Base-by-base conservation (phyloP, 1,140 invertebrate species). In the Holotrichia oblita region DNA sequence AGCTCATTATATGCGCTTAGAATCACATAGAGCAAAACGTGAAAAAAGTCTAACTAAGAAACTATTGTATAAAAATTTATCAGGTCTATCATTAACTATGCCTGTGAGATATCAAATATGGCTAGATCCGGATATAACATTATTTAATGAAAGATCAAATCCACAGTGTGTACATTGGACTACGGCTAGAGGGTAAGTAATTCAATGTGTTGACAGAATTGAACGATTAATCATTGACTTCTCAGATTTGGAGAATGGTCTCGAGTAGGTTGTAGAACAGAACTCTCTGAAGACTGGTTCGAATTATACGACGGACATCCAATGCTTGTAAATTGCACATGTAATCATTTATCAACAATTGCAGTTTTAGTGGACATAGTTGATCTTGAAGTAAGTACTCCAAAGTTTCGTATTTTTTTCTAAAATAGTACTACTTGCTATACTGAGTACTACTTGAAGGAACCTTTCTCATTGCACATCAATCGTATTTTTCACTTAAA, bases 261-360 rank as follows among this genome's bases (percentile, higher is more conserved):
- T 22, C 91, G 95, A 22, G 91, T 96, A 10, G 97, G 96, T 1
- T 99, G 97, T 82, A 91, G 93, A 40, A 95, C 96, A 0, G 94
- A 95, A 81, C 88, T 94, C 14, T 91, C 94, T 80, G 91, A 92
- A 77, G 89, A 91, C 72, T 84, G 87, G 86, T 86, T 83, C 81
- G 87, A 89, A 34, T 83, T 84, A 42, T 81, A 83, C 4, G 74
- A 82, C 3, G 79, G 89, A 86, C 86, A 86, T 85, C 85, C 85
- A 9, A 85, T 88, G 0, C 87, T 94, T n/a, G 92, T 98, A n/a
- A 98, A 98, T 84, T 99, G 97, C 85, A 96, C 96, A 7, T 99
- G 97, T 87, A 93, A 95, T 81, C 95, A 98, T 86, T 89, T 98
- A 0, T 97, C 96, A 2, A 97, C 95, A 4, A 98, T 97, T 85